phyloP scores from a whole-genome alignment of 2,888 invertebrate genomes.

The Meiosimyza decipiens region DNA sequence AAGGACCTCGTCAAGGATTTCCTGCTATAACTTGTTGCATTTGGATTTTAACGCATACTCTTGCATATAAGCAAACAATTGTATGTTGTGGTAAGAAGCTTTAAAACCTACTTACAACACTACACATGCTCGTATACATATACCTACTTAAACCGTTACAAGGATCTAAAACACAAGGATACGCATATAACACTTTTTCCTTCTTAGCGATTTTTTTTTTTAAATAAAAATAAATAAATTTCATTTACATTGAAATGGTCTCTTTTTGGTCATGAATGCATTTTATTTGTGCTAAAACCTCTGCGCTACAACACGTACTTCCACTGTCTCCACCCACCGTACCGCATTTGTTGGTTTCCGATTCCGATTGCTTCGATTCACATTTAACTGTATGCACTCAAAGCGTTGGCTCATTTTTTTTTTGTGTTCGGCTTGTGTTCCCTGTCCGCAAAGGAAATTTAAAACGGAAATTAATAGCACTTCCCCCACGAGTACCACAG shows the following conservation, averaged over 20 bases:
- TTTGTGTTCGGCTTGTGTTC: constrained; percentile 30
- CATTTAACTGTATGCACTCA: constrained; percentile 12
- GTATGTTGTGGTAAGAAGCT: constrained; percentile 18
- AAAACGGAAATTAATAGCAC: constrained; percentile 59
- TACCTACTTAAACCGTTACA: too few species aligned
- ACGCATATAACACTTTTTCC: too few species aligned
- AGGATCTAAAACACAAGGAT: too few species aligned
- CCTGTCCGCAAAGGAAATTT: constrained; percentile 53
- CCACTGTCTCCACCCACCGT: background rate
- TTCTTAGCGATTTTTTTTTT: too few species aligned
- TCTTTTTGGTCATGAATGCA: constrained; percentile 1
- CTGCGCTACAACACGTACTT: background rate
- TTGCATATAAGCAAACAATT: background rate
- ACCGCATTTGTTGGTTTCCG: background rate
- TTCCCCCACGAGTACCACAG: constrained; percentile 48
- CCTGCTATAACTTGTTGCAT: background rate
- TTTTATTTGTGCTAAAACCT: constrained; percentile 6
- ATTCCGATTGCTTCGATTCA: constrained; percentile 5
- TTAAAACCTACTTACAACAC: constrained; percentile 12
- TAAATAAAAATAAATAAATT: too few species aligned
- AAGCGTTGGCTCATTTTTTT: constrained; percentile 14
- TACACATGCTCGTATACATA: too few species aligned
- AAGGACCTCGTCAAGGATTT: too few species aligned
- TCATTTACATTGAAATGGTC: too few species aligned
- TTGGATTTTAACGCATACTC: background rate